Evolutionary conservation across 2,888 invertebrate species (phyloP).

Genomic region (Sarcophaga caerulescens): DNA sequence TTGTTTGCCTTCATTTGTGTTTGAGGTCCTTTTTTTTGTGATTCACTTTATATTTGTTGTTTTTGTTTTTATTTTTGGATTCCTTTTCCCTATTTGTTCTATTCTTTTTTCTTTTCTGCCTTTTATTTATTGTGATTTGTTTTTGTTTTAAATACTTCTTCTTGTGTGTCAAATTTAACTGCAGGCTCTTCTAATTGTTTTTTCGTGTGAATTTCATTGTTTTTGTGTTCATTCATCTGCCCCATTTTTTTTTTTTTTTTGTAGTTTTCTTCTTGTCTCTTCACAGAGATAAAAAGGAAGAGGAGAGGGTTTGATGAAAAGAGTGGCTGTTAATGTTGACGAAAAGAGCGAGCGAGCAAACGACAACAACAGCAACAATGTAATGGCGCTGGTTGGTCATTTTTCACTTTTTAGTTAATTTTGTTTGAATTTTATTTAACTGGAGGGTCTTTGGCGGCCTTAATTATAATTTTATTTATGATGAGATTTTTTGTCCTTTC

Average conservation of each 20-base stretch:
- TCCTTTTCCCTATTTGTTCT: not conserved
- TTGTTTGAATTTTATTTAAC: constrained; percentile 43
- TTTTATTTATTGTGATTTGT: not conserved
- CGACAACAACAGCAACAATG: not conserved
- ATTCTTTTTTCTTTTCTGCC: constrained; percentile 19
- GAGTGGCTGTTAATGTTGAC: not conserved
- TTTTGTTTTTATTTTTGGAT: not conserved
- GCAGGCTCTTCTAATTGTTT: constrained; percentile 60
- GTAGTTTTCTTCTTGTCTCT: not conserved
- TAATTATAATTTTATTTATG: constrained; percentile 56
- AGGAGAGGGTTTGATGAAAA: not conserved
- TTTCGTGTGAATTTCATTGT: constrained; percentile 56
- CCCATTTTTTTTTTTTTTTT: constrained; percentile 13
- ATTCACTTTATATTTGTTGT: not conserved
- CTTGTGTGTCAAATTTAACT: constrained; percentile 59
- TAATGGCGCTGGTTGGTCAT: constrained; percentile 41
- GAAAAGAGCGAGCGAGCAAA: not conserved
- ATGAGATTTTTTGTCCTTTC: not conserved
- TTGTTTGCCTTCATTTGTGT: too few species aligned
- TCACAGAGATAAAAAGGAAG: too few species aligned
- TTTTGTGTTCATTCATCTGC: constrained; percentile 16
- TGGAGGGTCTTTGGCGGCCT: constrained; percentile 41
- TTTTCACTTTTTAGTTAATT: constrained; percentile 41
- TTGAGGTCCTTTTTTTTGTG: too few species aligned
- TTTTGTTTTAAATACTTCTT: constrained; percentile 8